phyloP scores from a whole-genome alignment of 2,113 vertebrate genomes.

The rat (Rattus norvegicus) region DNA sequence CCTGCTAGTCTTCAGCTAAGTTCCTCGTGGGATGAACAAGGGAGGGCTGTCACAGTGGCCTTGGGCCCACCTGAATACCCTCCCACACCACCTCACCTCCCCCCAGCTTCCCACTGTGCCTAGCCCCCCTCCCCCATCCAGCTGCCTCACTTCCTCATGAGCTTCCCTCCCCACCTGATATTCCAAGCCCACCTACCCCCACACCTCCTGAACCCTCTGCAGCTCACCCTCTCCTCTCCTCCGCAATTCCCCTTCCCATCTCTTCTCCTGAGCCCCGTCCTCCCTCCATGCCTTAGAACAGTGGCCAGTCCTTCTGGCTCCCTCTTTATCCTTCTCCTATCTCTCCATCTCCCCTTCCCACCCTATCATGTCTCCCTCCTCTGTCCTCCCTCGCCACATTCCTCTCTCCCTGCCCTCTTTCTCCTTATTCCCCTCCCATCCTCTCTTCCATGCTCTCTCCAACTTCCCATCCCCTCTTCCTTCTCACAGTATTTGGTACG shows the following conservation, averaged over 20 bases:
- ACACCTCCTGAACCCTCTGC: not conserved
- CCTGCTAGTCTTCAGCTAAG: not conserved
- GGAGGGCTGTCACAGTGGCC: not conserved
- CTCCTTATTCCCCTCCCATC: not conserved
- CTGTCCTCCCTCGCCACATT: too few relatives aligned
- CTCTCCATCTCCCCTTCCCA: too few relatives aligned
- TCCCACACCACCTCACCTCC: too few relatives aligned
- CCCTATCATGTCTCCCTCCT: not conserved
- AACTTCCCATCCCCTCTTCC: accelerated
- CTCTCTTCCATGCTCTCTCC: not conserved
- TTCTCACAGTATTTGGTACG: not conserved
- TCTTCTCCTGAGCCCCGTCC: not conserved
- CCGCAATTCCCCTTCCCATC: not conserved
- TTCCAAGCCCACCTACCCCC: too few relatives aligned
- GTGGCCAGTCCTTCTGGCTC: not conserved
- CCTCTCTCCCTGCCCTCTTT: too few relatives aligned
- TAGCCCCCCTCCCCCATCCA: too few relatives aligned
- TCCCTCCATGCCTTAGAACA: not conserved
- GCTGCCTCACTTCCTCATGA: not conserved
- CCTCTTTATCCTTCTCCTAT: too few relatives aligned
- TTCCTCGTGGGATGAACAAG: not conserved
- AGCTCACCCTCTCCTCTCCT: not conserved
- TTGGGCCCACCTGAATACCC: too few relatives aligned
- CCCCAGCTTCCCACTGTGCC: not conserved
- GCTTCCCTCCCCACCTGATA: not conserved